Conservation (phyloP, 2,113 vertebrate species). For the Athene cunicularia region DNA sequence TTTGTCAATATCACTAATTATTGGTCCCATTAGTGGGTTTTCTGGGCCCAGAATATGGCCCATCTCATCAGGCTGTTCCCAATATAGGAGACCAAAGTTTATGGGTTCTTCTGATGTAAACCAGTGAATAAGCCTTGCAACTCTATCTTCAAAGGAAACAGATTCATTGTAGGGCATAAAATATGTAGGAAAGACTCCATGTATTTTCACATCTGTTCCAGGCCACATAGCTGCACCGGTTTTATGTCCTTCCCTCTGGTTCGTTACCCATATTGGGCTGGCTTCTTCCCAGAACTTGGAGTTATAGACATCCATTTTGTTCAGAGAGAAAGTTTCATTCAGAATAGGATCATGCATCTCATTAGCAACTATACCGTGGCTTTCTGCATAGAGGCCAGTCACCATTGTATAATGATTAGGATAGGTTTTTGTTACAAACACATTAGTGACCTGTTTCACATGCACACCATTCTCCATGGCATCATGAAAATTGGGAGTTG, state of each 20-base stretch:
- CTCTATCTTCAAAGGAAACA: constrained; percentile 82
- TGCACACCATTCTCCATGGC: constrained; percentile 79
- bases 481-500: constrained; percentile 82
- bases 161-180: constrained; percentile 86
- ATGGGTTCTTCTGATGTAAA: constrained; percentile 82
- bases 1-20: constrained; percentile 83
- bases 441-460: constrained; percentile 82
- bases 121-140: constrained; percentile 84
- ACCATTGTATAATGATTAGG: constrained; percentile 92
- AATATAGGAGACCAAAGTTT: constrained; percentile 88
- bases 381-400: constrained; percentile 89
- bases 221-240: constrained; percentile 94
- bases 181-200: constrained; percentile 75
- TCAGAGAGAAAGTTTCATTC: constrained; percentile 86
- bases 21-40: constrained; percentile 77
- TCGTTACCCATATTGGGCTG: constrained; percentile 86
- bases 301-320: constrained; percentile 78
- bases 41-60: constrained; percentile 87
- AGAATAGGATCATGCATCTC: constrained; percentile 88
- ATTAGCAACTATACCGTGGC: constrained; percentile 88
- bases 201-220: constrained; percentile 88
- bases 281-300: constrained; percentile 90
- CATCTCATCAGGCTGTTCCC: constrained; percentile 90
- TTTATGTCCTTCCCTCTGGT: constrained; percentile 83
- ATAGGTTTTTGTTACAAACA: constrained; percentile 89